Evolutionary conservation across 2,797 vertebrate species (phyloP).

Genomic region (Pagetopsis macropterus): DNA sequence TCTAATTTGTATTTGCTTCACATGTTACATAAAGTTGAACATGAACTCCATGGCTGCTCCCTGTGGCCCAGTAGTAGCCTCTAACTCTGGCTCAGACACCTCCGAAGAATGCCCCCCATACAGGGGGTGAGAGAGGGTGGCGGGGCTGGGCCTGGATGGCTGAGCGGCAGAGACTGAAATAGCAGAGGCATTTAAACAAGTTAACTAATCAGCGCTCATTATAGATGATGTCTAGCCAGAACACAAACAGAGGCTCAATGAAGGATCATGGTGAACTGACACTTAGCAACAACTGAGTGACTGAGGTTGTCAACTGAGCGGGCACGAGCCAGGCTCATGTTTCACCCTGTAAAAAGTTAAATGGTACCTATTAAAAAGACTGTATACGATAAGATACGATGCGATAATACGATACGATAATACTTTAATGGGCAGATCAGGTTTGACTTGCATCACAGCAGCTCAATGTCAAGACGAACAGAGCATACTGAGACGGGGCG

Average conservation of each 20-base stretch:
- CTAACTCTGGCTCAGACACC: slow-evolving; percentile 63
- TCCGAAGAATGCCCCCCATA: slow-evolving; percentile 70
- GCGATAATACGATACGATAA: no score
- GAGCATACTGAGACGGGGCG: no score
- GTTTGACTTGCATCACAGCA: no score
- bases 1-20: slow-evolving; percentile 4
- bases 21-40: slow-evolving; percentile 7
- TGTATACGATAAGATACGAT: no score
- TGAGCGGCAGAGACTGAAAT: slow-evolving; percentile 70
- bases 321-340: slow-evolving; percentile 30
- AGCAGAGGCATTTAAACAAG: slow-evolving; percentile 79
- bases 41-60: slow-evolving; percentile 44
- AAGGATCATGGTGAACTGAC: slow-evolving; percentile 72
- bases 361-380: slow-evolving; percentile 40
- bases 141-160: slow-evolving; percentile 31
- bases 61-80: slow-evolving; percentile 55
- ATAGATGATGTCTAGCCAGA: slow-evolving; percentile 85
- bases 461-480: no score
- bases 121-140: slow-evolving; percentile 48
- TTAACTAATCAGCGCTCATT: slow-evolving; percentile 85
- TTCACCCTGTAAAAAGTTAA: slow-evolving; percentile 38
- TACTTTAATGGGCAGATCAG: no score
- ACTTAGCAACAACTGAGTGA: slow-evolving; percentile 67
- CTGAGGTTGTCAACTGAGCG: slow-evolving; percentile 39
- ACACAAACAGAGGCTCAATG: slow-evolving; percentile 80